These are phyloP conservation scores for Tangara arthus DNA, from an alignment of 2,797 vertebrate genomes.

Conservation along the genomic window DNA sequence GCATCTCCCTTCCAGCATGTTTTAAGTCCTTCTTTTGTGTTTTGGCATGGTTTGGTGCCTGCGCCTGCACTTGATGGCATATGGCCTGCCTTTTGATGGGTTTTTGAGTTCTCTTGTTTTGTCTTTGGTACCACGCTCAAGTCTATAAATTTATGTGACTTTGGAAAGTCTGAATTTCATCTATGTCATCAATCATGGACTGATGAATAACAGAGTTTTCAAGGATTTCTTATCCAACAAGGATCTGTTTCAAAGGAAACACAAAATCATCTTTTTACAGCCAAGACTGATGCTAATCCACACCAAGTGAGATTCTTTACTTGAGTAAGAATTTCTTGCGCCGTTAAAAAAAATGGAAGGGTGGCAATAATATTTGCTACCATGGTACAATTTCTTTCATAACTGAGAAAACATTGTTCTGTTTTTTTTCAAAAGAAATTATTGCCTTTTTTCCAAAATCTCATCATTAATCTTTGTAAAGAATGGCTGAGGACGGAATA, in stretches of 20 bases:
- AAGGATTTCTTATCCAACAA: neutral
- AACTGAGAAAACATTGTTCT: neutral
- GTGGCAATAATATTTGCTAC: neutral
- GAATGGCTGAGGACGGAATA: neutral
- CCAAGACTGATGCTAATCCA: neutral
- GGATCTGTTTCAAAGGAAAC: neutral
- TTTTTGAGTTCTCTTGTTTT: neutral
- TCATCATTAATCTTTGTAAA: neutral
- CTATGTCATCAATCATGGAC: neutral
- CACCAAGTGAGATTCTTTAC: neutral
- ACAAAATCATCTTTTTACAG: neutral
- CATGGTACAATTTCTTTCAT: neutral
- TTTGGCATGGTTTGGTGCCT: too few species aligned
- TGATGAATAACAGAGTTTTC: neutral
- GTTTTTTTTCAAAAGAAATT: neutral
- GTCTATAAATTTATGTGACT: neutral
- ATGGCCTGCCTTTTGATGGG: too few species aligned
- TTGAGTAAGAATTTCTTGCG: neutral
- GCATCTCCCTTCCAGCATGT: too few species aligned
- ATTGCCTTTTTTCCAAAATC: neutral
- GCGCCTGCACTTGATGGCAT: too few species aligned
- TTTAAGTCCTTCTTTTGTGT: too few species aligned
- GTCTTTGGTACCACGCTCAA: rapidly evolving
- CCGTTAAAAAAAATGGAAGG: neutral
- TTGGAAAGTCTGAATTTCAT: neutral